Base-by-base conservation (phyloP, 2,797 vertebrate genomes). In the Bryconaethiops microstoma region DNA sequence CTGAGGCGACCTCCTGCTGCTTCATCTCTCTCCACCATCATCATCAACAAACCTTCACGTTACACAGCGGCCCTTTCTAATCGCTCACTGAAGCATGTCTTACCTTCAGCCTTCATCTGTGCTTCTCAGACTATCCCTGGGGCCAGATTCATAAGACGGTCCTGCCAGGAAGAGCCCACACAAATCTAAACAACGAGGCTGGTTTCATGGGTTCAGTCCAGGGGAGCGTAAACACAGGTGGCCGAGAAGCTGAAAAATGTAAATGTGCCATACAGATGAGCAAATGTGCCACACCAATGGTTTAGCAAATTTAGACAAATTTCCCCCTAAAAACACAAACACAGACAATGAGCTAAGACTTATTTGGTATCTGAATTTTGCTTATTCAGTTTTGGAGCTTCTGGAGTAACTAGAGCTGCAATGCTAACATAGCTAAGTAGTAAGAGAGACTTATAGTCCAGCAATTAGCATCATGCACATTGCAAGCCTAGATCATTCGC, bases 211-310 rank as follows among this genome's bases (percentile, higher is more conserved):
- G 83, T 64, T 76, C 77, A 81, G 81, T 74, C 81, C 48, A 39
- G 68, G 84, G 35, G 71, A 64, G n/a, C 81, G 83, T 90, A 92
- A 92, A 92, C 85, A 88, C 77, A 89, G 82, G 81, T 88, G 78
- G 80, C 63, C 71, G 57, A 17, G 77, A 40, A 17, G 54, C 35
- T 74, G 76, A 35, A 10, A 68, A 73, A 40, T 45, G 42, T 12
- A 52, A 52, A 52, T 52, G 48, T 88, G 87, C 21, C n/a, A 48
- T 23, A 21, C 68, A 29, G 21, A 62, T 65, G 35, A 4, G 42
- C 42, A 16, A 52, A 52, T 52, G 48, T 88, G 87, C 21, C n/a
- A 48, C 23, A 21, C 68, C 23, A n/a, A 59, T 65, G 35, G 16
- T 40, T 65, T 65, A 16, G 29, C 60, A 35, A 62, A 29, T 62